Conservation (phyloP, 1,140 invertebrate species). For the Camponotus vicinus region DNA sequence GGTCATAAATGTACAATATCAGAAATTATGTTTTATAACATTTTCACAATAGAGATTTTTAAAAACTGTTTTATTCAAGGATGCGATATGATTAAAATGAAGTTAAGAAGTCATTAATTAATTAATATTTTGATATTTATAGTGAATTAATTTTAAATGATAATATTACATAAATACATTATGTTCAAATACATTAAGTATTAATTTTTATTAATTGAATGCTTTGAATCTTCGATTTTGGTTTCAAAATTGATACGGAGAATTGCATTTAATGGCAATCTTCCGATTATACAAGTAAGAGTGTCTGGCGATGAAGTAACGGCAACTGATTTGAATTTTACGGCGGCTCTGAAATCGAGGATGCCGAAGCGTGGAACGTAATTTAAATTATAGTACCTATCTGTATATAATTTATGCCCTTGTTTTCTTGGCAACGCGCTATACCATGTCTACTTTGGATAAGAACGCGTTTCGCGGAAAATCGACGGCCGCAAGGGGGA, state of each 20-base stretch:
- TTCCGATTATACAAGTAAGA: conserved; percentile 35
- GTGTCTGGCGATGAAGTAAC: conserved; percentile 66
- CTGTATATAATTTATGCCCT: conserved; percentile 85
- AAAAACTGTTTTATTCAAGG: neutral
- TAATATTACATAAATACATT: no score
- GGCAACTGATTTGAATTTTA: conserved; percentile 84
- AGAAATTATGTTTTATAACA: neutral
- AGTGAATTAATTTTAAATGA: neutral
- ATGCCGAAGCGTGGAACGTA: conserved; percentile 78
- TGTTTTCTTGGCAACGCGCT: conserved; percentile 79
- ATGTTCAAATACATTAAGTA: no score
- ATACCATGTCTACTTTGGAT: conserved; percentile 24
- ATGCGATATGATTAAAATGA: neutral
- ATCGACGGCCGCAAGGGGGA: conserved; percentile 50
- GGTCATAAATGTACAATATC: neutral
- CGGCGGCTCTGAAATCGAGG: conserved; percentile 73
- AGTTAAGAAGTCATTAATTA: neutral
- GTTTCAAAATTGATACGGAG: neutral
- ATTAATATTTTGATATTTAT: neutral
- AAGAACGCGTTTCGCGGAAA: conserved; percentile 63
- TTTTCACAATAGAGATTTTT: neutral
- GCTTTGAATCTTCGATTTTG: neutral
- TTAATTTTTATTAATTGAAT: neutral
- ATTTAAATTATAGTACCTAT: conserved; percentile 85
- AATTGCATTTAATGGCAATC: conserved; percentile 58